phyloP scores from a whole-genome alignment of 2,797 vertebrate species.

The Anguilla megastoma region DNA sequence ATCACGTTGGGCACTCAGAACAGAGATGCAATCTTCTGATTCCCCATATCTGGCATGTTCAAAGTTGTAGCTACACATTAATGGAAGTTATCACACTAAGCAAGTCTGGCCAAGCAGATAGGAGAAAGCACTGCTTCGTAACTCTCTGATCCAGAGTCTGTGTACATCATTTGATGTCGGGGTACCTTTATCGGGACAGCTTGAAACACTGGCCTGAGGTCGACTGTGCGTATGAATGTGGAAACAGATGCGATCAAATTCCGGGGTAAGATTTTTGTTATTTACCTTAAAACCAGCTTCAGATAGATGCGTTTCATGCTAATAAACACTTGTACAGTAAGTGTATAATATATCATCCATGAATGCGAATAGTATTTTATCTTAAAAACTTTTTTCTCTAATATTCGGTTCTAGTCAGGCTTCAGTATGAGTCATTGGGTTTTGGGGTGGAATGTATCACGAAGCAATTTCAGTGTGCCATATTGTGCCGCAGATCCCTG shows the following conservation, averaged over 20 bases:
- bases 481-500: constrained; percentile 29
- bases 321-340: constrained; percentile 51
- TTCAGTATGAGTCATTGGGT: constrained; percentile 53
- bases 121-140: neutral
- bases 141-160: constrained; percentile 7
- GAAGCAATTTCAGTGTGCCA: constrained; percentile 53
- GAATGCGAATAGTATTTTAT: constrained; percentile 41
- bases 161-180: constrained; percentile 5
- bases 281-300: constrained; percentile 52
- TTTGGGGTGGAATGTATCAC: constrained; percentile 52
- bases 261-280: constrained; percentile 43
- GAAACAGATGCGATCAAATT: constrained; percentile 50
- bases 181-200: constrained; percentile 41
- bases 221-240: constrained; percentile 47
- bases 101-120: constrained; percentile 15
- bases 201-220: constrained; percentile 55
- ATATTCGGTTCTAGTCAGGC: constrained; percentile 61
- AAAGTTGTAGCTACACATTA: constrained; percentile 1
- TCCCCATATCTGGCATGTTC: constrained; percentile 7
- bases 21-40: constrained; percentile 8
- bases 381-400: constrained; percentile 61
- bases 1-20: neutral
- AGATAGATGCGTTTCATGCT: constrained; percentile 34
- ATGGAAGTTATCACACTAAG: constrained; percentile 23
- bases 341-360: constrained; percentile 19